Evolutionary conservation across 2,113 vertebrate species (phyloP).

Genomic region (Microcebus tavaratra): DNA sequence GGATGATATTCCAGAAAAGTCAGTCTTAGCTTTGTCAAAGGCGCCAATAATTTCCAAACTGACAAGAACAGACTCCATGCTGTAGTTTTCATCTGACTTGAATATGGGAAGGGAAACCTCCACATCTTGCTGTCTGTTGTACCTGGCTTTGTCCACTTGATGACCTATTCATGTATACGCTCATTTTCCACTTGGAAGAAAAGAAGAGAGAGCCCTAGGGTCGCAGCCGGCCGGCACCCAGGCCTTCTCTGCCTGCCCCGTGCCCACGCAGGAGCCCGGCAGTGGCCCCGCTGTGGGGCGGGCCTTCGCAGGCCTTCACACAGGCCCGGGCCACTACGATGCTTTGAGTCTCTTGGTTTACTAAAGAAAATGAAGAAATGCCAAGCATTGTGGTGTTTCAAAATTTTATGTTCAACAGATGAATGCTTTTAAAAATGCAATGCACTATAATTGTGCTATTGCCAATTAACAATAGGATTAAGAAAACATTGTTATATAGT

Average conservation of each 20-base stretch:
- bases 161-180: conserved; percentile 84
- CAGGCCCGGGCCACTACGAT: background rate
- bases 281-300: no score
- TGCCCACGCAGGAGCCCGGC: no score
- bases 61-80: conserved; percentile 79
- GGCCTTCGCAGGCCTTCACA: background rate
- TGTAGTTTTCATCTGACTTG: conserved; percentile 86
- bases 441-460: no score
- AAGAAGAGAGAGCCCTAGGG: background rate
- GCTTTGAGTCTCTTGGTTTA: background rate
- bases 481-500: background rate
- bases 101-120: conserved; percentile 83
- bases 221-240: no score
- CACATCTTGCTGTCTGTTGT: conserved; percentile 80
- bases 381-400: background rate
- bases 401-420: background rate
- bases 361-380: background rate
- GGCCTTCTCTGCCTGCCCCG: background rate
- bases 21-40: conserved; percentile 71
- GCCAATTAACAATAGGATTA: background rate
- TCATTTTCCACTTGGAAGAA: conserved; percentile 83
- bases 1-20: conserved; percentile 87
- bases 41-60: conserved; percentile 86
- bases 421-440: background rate
- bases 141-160: conserved; percentile 81